These are phyloP conservation scores for Aleiodes leptofemur DNA, from an alignment of 2,888 invertebrate species.

Conservation along the genomic window DNA sequence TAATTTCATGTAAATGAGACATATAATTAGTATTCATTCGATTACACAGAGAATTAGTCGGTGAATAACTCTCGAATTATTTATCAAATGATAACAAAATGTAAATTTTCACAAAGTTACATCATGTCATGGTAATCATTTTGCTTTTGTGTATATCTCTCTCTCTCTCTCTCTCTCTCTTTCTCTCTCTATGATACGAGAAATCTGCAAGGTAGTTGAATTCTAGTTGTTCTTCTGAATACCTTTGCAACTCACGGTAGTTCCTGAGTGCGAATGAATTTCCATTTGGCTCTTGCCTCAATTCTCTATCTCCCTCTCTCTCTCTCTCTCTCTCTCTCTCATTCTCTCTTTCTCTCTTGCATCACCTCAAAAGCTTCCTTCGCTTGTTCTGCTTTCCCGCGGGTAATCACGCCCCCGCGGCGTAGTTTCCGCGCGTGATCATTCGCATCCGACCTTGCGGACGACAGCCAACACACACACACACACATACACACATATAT, in stretches of 20 bases:
- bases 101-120: conserved; percentile 12
- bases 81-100: too few species aligned
- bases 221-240: conserved; percentile 15
- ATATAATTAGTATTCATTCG: neutral
- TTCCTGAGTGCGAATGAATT: conserved; percentile 64
- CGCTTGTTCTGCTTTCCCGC: conserved; percentile 66
- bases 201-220: conserved; percentile 17
- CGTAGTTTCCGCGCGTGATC: conserved; percentile 66
- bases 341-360: too few species aligned
- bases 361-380: conserved; percentile 58
- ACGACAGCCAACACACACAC: conserved; percentile 42
- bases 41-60: neutral
- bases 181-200: neutral
- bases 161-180: neutral
- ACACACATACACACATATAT: neutral
- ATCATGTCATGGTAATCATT: conserved; percentile 5
- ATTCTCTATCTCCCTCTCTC: conserved; percentile 57
- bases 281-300: conserved; percentile 63
- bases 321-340: neutral
- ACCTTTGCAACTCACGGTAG: conserved; percentile 22
- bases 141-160: neutral
- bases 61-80: too few species aligned
- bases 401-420: conserved; percentile 67
- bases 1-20: neutral
- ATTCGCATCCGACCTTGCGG: conserved; percentile 62